Conservation (phyloP, 2,797 vertebrate species). For the Natrix natrix region DNA sequence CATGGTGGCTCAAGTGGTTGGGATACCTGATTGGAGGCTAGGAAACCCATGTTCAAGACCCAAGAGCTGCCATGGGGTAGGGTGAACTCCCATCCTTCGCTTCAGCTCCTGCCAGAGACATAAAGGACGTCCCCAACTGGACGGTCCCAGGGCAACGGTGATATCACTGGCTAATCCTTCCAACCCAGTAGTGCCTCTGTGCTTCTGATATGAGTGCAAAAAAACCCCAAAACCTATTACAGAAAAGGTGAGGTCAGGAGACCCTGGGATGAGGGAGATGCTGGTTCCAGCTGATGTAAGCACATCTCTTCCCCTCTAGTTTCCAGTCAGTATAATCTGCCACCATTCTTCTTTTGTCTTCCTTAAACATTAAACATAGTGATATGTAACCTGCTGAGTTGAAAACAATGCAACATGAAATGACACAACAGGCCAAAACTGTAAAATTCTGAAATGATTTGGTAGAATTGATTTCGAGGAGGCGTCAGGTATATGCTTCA, state of each 20-base stretch:
- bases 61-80: neutral
- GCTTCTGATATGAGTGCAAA: neutral
- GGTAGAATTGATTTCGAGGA: neutral
- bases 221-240: neutral
- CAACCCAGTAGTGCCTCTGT: neutral
- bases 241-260: neutral
- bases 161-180: neutral
- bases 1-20: neutral
- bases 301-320: neutral
- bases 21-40: neutral
- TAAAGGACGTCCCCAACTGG: neutral
- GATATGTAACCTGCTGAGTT: neutral
- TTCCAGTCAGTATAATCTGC: neutral
- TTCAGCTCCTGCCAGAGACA: neutral
- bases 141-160: neutral
- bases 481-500: neutral
- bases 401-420: neutral
- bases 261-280: neutral
- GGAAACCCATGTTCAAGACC: neutral
- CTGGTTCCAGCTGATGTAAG: neutral
- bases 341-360: neutral
- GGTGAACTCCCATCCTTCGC: neutral
- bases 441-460: neutral
- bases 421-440: neutral
- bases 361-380: neutral